Percentiles rank a stretch among this genome's conserved stretches.
These are phyloP conservation scores for Albula goreensis DNA, from an alignment of 2,113 vertebrate genomes.

Conservation along the genomic window DNA sequence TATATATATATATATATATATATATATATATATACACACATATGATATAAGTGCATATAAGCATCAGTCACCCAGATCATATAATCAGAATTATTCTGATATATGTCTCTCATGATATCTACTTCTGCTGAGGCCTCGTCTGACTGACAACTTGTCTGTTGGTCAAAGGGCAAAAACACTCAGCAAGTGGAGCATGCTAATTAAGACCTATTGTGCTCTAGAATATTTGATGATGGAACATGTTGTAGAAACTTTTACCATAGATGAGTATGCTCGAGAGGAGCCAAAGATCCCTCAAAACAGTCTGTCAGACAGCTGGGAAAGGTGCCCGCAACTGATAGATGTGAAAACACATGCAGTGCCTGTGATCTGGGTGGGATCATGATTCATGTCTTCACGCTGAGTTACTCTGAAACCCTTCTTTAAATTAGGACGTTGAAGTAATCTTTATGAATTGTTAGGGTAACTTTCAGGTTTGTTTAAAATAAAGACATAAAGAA, in stretches of 20 bases:
- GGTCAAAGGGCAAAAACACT: not conserved
- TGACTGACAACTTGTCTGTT: not conserved
- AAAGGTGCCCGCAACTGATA: conserved; percentile 41
- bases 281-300: conserved; percentile 43
- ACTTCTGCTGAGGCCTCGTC: not conserved
- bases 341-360: conserved; percentile 30
- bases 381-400: conserved; percentile 54
- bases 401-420: conserved; percentile 53
- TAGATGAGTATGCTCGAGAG: conserved; percentile 38
- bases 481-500: not conserved
- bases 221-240: conserved; percentile 21
- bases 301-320: not conserved
- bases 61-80: too few relatives aligned
- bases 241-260: conserved; percentile 26
- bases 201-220: conserved; percentile 31
- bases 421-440: conserved; percentile 59
- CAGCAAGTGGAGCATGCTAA: not conserved
- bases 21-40: too few relatives aligned
- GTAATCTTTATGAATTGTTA: conserved; percentile 53
- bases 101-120: not conserved
- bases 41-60: too few relatives aligned
- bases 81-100: too few relatives aligned
- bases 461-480: not conserved
- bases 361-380: conserved; percentile 43
- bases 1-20: too few relatives aligned